These are phyloP conservation scores for Carettochelys insculpta DNA, from an alignment of 2,113 vertebrate species.

Conservation along the genomic window DNA sequence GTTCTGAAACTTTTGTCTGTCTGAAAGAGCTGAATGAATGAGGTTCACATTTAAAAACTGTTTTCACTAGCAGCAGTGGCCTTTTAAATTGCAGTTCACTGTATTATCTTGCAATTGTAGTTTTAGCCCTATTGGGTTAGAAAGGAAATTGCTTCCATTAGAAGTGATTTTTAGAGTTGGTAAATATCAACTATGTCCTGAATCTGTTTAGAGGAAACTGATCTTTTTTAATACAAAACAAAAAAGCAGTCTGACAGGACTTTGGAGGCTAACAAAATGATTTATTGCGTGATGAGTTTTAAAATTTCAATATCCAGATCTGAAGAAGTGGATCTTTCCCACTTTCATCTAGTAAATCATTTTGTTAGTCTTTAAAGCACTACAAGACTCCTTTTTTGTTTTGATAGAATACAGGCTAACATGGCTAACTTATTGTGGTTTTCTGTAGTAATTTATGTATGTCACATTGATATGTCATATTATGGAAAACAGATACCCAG, in stretches of 20 bases:
- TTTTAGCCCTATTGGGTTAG: not conserved
- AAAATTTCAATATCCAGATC: no score
- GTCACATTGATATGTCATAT: not conserved
- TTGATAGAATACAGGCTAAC: no score
- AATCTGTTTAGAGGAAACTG: not conserved
- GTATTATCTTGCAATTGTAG: not conserved
- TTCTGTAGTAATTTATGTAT: not conserved
- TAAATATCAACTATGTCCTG: not conserved
- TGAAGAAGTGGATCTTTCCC: no score
- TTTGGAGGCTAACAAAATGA: no score
- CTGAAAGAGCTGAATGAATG: not conserved
- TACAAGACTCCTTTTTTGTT: no score
- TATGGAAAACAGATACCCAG: not conserved
- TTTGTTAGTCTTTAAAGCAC: no score
- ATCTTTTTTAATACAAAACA: no score
- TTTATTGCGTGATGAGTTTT: no score
- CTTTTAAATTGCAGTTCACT: not conserved
- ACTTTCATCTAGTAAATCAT: no score
- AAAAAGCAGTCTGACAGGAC: no score
- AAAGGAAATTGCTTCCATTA: not conserved
- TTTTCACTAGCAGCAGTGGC: not conserved
- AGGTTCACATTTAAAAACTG: accelerated
- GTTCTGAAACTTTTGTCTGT: not conserved
- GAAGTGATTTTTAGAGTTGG: not conserved
- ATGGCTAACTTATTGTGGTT: no score